phyloP scores from a whole-genome alignment of 2,113 vertebrate species.

The Oostethus manadensis region DNA sequence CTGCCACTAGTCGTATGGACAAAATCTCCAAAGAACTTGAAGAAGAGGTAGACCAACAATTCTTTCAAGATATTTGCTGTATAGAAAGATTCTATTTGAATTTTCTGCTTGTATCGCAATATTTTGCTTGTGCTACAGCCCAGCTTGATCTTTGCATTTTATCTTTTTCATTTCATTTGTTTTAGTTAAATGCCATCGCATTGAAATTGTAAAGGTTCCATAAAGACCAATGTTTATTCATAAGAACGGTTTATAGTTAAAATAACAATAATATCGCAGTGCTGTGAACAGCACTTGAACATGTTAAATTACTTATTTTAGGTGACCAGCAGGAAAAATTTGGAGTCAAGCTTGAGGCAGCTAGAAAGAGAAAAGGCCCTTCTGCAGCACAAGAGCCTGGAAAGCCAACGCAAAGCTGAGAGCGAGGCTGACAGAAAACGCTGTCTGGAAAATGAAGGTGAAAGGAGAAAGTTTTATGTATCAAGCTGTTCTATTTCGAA shows the following conservation, averaged over 20 bases:
- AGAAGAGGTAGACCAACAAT: slow-evolving; percentile 79
- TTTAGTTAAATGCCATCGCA: slow-evolving; percentile 12
- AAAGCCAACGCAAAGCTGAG: slow-evolving; percentile 92
- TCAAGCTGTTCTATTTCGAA: background rate
- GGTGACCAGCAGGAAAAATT: slow-evolving; percentile 84
- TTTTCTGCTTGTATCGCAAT: slow-evolving; percentile 4
- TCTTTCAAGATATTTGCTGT: background rate
- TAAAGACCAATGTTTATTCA: slow-evolving; percentile 9
- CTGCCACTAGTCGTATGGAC: slow-evolving; percentile 80
- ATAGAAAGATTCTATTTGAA: background rate
- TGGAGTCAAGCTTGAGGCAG: slow-evolving; percentile 85
- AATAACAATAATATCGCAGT: slow-evolving; percentile 3
- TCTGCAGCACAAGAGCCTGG: slow-evolving; percentile 94
- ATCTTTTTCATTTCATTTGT: slow-evolving; percentile 12
- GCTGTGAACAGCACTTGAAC: slow-evolving; percentile 8
- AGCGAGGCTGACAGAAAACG: slow-evolving; percentile 93
- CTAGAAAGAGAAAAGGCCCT: slow-evolving; percentile 93
- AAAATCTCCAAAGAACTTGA: slow-evolving; percentile 90
- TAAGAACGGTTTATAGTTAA: slow-evolving; percentile 5
- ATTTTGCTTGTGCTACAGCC: slow-evolving; percentile 10
- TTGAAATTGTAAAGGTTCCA: slow-evolving; percentile 17
- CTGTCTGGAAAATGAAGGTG: slow-evolving; percentile 93
- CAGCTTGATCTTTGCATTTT: background rate
- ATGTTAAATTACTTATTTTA: slow-evolving; percentile 37
- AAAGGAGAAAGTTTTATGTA: background rate